phyloP scores from a whole-genome alignment of 2,113 vertebrate genomes.

The Dromiciops gliroides region DNA sequence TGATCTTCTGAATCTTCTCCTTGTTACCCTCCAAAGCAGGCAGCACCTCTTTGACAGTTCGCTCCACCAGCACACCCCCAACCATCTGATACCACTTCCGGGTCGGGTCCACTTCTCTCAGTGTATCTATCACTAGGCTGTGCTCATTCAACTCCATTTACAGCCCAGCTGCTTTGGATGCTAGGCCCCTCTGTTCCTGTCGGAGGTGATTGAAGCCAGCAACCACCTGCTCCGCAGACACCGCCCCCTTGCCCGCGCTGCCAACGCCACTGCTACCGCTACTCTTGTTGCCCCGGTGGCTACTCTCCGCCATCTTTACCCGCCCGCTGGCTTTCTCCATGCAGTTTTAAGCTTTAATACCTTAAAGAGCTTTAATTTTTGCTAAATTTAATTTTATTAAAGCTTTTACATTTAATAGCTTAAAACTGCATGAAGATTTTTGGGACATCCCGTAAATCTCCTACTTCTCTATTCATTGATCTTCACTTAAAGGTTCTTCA shows the following conservation, averaged over 20 bases:
- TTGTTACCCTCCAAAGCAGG: too few species aligned
- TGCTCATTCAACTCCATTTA: too few species aligned
- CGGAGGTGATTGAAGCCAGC: too few species aligned
- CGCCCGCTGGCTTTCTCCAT: slow-evolving; percentile 17
- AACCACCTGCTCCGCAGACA: slow-evolving; percentile 74
- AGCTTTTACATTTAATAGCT: not conserved
- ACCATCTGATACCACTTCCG: too few species aligned
- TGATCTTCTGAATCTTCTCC: too few species aligned
- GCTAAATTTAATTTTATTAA: not conserved
- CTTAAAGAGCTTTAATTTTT: not conserved
- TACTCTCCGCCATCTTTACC: slow-evolving; percentile 74
- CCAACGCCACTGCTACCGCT: slow-evolving; percentile 47
- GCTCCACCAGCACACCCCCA: too few species aligned
- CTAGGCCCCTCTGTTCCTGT: too few species aligned
- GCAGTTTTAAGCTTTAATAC: not conserved
- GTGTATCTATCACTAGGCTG: too few species aligned
- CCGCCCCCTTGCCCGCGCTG: slow-evolving; percentile 48
- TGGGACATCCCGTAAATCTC: not conserved
- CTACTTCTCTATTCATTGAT: not conserved
- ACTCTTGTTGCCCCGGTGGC: slow-evolving; percentile 64
- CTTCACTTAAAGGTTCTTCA: not conserved
- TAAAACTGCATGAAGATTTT: not conserved
- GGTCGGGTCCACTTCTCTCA: too few species aligned
- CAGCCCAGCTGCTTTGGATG: too few species aligned
- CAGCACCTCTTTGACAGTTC: too few species aligned